These are phyloP conservation scores for Arenicola marina DNA, from an alignment of 2,888 invertebrate genomes.

Conservation along the genomic window DNA sequence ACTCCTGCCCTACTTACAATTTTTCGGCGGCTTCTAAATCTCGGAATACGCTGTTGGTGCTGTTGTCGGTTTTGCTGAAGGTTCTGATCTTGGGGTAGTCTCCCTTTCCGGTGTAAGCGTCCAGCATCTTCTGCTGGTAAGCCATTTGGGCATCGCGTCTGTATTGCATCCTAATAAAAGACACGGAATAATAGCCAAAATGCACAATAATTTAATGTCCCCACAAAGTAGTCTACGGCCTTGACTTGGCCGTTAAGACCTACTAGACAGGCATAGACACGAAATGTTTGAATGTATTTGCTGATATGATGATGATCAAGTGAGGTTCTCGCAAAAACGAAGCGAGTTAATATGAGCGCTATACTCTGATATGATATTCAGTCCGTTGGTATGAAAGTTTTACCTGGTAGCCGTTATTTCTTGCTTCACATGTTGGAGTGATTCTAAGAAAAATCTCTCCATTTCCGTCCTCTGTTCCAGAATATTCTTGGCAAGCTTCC, in stretches of 20 bases:
- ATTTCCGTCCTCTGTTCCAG: slow-evolving; percentile 60
- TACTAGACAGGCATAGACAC: too few relatives aligned
- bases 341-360: too few relatives aligned
- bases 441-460: slow-evolving; percentile 59
- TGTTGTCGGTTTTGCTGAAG: slow-evolving; percentile 54
- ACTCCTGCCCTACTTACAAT: slow-evolving; percentile 58
- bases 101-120: slow-evolving; percentile 54
- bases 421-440: slow-evolving; percentile 54
- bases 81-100: slow-evolving; percentile 59
- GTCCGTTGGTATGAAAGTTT: too few relatives aligned
- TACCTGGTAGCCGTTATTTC: slow-evolving; percentile 58
- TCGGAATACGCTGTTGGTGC: slow-evolving; percentile 60
- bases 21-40: slow-evolving; percentile 60
- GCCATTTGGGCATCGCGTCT: slow-evolving; percentile 56
- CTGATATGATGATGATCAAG: too few relatives aligned
- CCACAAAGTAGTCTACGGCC: too few relatives aligned
- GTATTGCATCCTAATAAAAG: slow-evolving; percentile 50
- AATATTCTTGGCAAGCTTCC: slow-evolving; percentile 58
- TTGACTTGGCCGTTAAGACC: too few relatives aligned
- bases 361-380: too few relatives aligned
- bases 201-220: background rate
- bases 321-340: too few relatives aligned
- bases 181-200: background rate
- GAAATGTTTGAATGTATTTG: too few relatives aligned
- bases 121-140: slow-evolving; percentile 57